A percentile compares a stretch with the other conserved stretches of the same genome.
These are phyloP conservation scores for Caenorhabditis sp. DNA, from an alignment of 2,888 invertebrate species.

Conservation along the genomic window DNA sequence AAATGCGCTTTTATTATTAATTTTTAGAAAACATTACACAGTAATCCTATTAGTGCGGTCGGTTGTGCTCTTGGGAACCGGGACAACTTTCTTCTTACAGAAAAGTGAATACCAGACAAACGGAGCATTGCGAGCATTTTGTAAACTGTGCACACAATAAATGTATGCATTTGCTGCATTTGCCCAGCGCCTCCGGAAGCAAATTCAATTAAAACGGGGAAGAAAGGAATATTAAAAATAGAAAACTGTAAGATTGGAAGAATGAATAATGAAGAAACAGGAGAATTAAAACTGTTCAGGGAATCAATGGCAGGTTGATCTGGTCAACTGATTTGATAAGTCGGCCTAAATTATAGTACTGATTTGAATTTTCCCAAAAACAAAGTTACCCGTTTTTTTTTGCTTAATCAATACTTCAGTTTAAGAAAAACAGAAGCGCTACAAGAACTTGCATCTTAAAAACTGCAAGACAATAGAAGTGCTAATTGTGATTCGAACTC, in stretches of 20 bases:
- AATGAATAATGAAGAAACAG: too few relatives aligned
- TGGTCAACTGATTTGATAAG: constrained; percentile 59
- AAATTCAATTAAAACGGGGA: not conserved
- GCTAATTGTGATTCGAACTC: not conserved
- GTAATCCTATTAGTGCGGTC: too few relatives aligned
- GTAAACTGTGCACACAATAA: constrained; percentile 40
- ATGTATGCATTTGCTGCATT: constrained; percentile 33
- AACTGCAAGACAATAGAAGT: not conserved
- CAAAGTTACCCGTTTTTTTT: too few relatives aligned
- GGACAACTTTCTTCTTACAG: constrained; percentile 1
- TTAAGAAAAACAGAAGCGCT: too few relatives aligned
- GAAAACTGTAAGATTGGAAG: not conserved
- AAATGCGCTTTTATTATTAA: not conserved
- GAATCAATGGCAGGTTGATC: not conserved
- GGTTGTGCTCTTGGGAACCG: not conserved
- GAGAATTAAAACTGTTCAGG: not conserved
- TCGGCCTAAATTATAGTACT: constrained; percentile 29
- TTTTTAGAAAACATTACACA: not conserved
- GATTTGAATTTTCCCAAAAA: too few relatives aligned
- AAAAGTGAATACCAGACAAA: not conserved
- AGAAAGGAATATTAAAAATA: not conserved
- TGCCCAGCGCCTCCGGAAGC: constrained; percentile 4
- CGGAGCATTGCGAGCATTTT: constrained; percentile 26
- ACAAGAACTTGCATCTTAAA: too few relatives aligned
- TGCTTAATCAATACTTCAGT: constrained; percentile 57